Evolutionary conservation across 1,140 invertebrate species (phyloP).

Genomic region (Meloidogyne hapla): DNA sequence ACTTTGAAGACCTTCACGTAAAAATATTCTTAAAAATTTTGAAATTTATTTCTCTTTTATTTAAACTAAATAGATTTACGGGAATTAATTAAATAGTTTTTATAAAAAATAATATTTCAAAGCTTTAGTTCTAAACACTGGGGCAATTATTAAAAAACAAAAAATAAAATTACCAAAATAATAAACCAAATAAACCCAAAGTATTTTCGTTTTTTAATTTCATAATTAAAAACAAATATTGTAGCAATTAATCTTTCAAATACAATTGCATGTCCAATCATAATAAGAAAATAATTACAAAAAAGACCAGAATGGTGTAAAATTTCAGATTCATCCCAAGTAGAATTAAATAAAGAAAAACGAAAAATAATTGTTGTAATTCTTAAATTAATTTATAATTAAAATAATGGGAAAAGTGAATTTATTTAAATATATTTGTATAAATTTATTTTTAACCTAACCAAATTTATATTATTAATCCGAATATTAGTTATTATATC

Average conservation of each 20-base stretch:
- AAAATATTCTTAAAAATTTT: no score
- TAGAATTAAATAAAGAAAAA: neutral
- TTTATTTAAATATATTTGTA: neutral
- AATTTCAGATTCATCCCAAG: constrained; percentile 5
- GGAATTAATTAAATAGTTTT: no score
- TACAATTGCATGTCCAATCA: neutral
- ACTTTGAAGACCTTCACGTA: no score
- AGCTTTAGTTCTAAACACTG: no score
- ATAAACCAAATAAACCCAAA: constrained; percentile 78
- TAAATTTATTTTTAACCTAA: no score
- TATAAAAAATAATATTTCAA: no score
- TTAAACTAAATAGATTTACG: no score
- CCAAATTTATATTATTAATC: no score
- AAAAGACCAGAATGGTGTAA: neutral
- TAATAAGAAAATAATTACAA: constrained; percentile 7
- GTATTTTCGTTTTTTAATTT: constrained; percentile 63
- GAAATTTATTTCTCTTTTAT: neutral
- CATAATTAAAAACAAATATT: neutral
- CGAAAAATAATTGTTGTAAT: constrained; percentile 6
- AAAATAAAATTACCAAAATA: neutral
- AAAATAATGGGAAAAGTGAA: neutral
- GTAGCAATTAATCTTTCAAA: neutral
- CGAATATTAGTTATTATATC: no score
- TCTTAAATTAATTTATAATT: neutral
- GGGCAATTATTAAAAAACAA: no score